Evolutionary conservation across 2,113 vertebrate genomes (phyloP), one percentile per base, ranked within the genome.

Genomic region (Prietella phreatophila): DNA sequence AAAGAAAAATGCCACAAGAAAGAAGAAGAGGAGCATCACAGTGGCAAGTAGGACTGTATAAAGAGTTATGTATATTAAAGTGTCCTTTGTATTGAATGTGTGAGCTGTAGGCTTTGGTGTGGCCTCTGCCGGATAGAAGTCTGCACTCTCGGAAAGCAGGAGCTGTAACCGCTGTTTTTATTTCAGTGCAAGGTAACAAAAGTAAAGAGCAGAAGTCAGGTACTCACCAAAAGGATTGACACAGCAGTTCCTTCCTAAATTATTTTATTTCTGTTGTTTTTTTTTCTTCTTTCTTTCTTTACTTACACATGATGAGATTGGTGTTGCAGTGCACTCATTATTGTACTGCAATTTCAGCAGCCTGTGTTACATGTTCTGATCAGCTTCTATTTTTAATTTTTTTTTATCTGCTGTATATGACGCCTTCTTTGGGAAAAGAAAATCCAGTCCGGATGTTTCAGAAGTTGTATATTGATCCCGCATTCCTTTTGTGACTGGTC

Each of bases 91-190:
- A 90, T 91, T 89, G 90, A 93, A 93, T 95, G 92, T 94, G 91
- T 90, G 90, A 91, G 87, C 88, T 92, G 93, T 95, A 71, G 91
- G 92, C 92, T 90, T 82, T 79, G 73, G 86, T 93, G 92, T 91
- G 93, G 94, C 94, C 96, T 96, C 95, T 96, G 95, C 95, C 92
- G 95, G 95, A 94, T 96, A 93, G 95, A 96, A 95, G 95, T 92
- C 93, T 91, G 91, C 91, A 91, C 91, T 88, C 90, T 92, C 76
- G 1, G 86, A 89, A 93, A 92, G 94, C 93, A 87, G 92, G 94
- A 93, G 95, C 95, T 95, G 95, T 95, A 95, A 93, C 95, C 93
- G 92, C 92, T 93, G 88, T 93, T 93, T 93, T 91, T 15, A 25
- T 61, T 78, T 86, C 53, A 36, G 94, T 93, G 94, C 93, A 95